Evolutionary conservation across 1,140 invertebrate genomes (phyloP), one percentile per base, ranked within the genome.

Genomic region (Theocolax elegans): DNA sequence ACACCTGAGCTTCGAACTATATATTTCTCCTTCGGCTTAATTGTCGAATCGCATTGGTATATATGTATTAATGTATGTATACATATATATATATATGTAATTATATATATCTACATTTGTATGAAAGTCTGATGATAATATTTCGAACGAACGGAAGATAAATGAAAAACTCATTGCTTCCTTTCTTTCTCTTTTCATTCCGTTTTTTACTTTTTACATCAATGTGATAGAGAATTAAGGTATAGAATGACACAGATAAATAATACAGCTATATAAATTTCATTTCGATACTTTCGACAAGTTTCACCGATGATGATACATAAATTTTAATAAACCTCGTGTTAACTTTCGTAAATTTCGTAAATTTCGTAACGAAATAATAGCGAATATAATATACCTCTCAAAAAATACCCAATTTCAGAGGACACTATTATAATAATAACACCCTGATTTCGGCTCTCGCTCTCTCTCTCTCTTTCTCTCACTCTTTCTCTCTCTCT

Each of bases 401-500:
- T 35, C 7, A 29, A 25, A 53, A 65, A 58, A 67, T 58, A 48
- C 23, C 42, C 29, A 46, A 58, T 59, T 58, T 58, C 65, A 13
- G 51, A 67, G 65, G 42, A 27, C 40, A 49, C 1, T 27, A 21
- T 19, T 51, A 35, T 44, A 42, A 51, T n/a, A 67, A 46, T 35
- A 68, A 62, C 27, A 69, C 58, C 58, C 58, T 62, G 67, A 69
- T 63, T 59, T 68, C 54, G 58, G 48, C 31, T 31, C n/a, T n/a
- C n/a, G n/a, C n/a, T n/a, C n/a, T n/a, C n/a, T n/a, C n/a, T n/a
- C n/a, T n/a, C n/a, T n/a, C n/a, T n/a, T n/a, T n/a, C n/a, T n/a
- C n/a, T n/a, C n/a, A n/a, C n/a, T n/a, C n/a, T n/a, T n/a, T n/a
- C n/a, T n/a, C n/a, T n/a, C n/a, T 66, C n/a, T 49, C 51, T 25